Conservation (phyloP, 1,140 invertebrate genomes). For the Drosophila pallidifrons region DNA sequence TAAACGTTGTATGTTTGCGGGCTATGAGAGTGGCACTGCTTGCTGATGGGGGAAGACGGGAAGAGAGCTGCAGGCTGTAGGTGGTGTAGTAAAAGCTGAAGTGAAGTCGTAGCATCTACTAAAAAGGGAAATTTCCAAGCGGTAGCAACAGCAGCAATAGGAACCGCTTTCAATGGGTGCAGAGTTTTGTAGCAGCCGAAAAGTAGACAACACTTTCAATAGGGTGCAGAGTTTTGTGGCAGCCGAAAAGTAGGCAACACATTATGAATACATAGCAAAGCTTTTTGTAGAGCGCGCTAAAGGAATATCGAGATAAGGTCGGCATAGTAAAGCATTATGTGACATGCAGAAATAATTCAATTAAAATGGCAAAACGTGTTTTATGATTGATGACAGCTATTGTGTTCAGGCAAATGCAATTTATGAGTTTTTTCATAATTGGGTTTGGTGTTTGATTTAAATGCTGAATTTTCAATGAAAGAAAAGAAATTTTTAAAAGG, state of each 20-base stretch:
- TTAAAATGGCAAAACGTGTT: neutral
- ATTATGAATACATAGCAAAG: conserved; percentile 72
- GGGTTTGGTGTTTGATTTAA: too few relatives aligned
- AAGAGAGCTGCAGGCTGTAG: conserved; percentile 5
- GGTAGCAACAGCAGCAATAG: neutral
- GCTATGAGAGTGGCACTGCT: conserved; percentile 7
- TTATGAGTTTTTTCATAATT: too few relatives aligned
- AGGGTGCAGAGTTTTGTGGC: conserved; percentile 30
- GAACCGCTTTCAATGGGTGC: conserved; percentile 32
- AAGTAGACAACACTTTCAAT: conserved; percentile 67
- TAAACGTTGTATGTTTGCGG: conserved; percentile 74
- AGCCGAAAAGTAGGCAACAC: conserved; percentile 70
- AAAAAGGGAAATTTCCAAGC: conserved; percentile 14
- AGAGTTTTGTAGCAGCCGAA: conserved; percentile 51
- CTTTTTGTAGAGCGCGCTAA: conserved; percentile 45
- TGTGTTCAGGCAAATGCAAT: too few relatives aligned
- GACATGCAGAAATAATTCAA: neutral
- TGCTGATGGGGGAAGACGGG: too few relatives aligned
- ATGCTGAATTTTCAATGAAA: too few relatives aligned
- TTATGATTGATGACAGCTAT: neutral
- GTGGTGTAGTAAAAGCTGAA: conserved; percentile 38
- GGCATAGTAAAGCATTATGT: neutral
- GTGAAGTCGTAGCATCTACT: conserved; percentile 41
- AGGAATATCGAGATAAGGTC: conserved; percentile 5
- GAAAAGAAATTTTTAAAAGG: too few relatives aligned